These are phyloP conservation scores for Oopsacas minuta DNA, from an alignment of 37 sponge, comb jelly and placozoan genomes.

Conservation along the genomic window DNA sequence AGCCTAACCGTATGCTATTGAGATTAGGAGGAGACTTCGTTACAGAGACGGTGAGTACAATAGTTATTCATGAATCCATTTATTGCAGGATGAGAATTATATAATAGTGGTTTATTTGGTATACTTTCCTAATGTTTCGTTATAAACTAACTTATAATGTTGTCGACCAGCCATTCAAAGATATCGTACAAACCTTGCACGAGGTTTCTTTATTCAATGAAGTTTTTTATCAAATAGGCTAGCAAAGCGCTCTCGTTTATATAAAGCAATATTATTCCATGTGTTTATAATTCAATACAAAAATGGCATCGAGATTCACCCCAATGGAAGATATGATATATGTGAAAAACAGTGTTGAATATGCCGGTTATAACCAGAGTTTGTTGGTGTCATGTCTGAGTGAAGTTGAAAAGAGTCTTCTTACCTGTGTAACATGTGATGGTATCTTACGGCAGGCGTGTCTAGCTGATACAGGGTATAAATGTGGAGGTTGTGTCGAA, in stretches of 20 bases:
- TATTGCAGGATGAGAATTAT: neutral
- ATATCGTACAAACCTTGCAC: neutral
- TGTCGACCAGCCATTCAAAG: neutral
- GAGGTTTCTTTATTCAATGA: neutral
- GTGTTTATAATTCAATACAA: neutral
- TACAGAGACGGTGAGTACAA: neutral
- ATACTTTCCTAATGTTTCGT: neutral
- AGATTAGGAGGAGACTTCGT: slow-evolving; percentile 4
- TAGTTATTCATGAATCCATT: neutral
- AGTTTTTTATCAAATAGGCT: neutral
- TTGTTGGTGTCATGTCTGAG: neutral
- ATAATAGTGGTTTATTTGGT: neutral
- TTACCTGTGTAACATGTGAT: neutral
- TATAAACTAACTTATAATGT: neutral
- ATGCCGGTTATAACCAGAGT: neutral
- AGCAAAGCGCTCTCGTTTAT: neutral
- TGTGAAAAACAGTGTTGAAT: neutral
- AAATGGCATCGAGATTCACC: neutral
- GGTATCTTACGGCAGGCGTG: neutral
- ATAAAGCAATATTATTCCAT: neutral
- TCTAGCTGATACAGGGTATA: neutral
- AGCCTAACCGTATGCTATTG: neutral
- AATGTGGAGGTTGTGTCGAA: neutral
- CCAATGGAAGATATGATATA: neutral
- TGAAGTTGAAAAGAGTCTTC: neutral